Evolutionary conservation across 2,797 vertebrate genomes (phyloP).

Genomic region (Sebastes aleutianus): DNA sequence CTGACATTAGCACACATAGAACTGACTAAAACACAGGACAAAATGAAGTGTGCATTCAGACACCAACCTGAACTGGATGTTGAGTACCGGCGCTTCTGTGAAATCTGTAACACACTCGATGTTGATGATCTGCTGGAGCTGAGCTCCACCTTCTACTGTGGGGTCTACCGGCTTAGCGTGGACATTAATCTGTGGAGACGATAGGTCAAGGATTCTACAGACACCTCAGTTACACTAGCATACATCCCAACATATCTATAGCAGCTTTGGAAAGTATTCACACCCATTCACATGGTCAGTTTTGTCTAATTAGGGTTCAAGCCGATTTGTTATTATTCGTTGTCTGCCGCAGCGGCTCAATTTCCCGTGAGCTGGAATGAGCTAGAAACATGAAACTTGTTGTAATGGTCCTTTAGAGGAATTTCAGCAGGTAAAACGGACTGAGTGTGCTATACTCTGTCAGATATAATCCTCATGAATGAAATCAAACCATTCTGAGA

Average conservation of each 20-base stretch:
- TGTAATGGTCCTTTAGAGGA: no score
- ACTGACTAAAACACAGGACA: no score
- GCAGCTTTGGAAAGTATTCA: not conserved
- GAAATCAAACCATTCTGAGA: no score
- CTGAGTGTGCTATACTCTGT: no score
- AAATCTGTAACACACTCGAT: slow-evolving; percentile 92
- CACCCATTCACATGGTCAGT: not conserved
- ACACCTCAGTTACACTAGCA: not conserved
- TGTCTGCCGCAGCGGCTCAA: no score
- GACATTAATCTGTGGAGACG: slow-evolving; percentile 82
- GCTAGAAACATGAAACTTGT: no score
- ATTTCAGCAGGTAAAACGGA: no score
- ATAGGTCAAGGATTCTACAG: slow-evolving; percentile 77
- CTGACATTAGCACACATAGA: rapidly evolving
- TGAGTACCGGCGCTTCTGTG: slow-evolving; percentile 85
- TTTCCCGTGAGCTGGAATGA: no score
- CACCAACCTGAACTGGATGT: slow-evolving; percentile 90
- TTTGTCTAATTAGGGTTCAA: not conserved
- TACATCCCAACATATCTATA: not conserved
- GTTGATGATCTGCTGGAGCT: slow-evolving; percentile 92
- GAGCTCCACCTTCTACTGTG: slow-evolving; percentile 89
- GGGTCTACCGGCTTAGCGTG: slow-evolving; percentile 88
- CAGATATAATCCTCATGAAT: no score
- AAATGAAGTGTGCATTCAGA: not conserved
- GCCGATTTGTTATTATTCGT: no score